Percentiles rank a stretch among this genome's conserved stretches.
These are phyloP conservation scores for Lepilemur septentrionalis DNA, from an alignment of 2,797 vertebrate species.

Conservation along the genomic window DNA sequence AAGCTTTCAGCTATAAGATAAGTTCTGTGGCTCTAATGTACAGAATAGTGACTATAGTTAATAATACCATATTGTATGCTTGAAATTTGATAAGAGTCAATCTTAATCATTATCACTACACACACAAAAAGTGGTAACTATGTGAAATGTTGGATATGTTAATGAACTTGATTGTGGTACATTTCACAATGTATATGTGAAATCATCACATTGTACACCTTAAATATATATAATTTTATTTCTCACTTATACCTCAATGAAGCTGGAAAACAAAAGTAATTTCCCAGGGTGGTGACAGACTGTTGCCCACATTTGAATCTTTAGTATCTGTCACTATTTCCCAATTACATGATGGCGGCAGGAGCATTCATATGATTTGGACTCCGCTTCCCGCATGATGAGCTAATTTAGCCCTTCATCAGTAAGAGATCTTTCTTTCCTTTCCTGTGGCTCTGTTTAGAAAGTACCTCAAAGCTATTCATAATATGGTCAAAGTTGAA, in stretches of 20 bases:
- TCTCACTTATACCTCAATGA: neutral
- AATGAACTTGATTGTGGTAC: neutral
- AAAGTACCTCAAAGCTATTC: neutral
- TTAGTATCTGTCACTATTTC: neutral
- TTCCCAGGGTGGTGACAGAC: neutral
- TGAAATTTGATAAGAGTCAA: neutral
- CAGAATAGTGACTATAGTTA: neutral
- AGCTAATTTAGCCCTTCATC: neutral
- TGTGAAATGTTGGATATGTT: neutral
- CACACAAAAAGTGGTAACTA: neutral
- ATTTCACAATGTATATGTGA: neutral
- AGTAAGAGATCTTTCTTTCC: neutral
- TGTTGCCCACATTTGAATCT: neutral
- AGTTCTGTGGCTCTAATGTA: neutral
- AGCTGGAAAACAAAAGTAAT: neutral
- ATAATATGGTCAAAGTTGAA: neutral
- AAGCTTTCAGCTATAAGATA: neutral
- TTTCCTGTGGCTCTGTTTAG: neutral
- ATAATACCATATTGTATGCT: neutral
- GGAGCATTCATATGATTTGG: neutral
- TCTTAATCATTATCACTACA: neutral
- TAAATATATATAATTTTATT: neutral
- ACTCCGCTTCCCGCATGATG: neutral
- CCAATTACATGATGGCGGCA: neutral
- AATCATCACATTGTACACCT: neutral